These are phyloP conservation scores for honey bee (Apis mellifera) DNA, from an alignment of 1,140 invertebrate genomes.

Conservation along the genomic window DNA sequence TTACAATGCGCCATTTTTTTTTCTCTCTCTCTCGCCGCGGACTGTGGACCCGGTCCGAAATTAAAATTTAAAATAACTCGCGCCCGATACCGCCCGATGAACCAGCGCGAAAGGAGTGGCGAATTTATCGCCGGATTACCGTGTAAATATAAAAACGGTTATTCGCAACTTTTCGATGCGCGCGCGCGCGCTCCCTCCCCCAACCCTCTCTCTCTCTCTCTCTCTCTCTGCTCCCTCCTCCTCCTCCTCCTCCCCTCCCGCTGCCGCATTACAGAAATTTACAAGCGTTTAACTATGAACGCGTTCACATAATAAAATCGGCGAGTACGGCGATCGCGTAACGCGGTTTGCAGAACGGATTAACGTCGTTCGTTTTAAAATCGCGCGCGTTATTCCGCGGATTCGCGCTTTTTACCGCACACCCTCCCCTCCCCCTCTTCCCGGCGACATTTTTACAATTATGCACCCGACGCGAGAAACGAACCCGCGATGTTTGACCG, in stretches of 20 bases:
- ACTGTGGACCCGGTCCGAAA: not conserved
- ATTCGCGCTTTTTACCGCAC: not conserved
- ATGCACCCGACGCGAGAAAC: not conserved
- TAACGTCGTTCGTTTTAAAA: slow-evolving; percentile 32
- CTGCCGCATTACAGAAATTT: slow-evolving; percentile 37
- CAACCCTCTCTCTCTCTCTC: too few species aligned
- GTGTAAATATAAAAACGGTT: slow-evolving; percentile 51
- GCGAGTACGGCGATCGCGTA: not conserved
- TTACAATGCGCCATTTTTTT: slow-evolving; percentile 16
- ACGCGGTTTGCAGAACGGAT: slow-evolving; percentile 34
- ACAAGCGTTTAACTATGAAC: slow-evolving; percentile 41
- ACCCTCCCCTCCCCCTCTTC: fast-evolving
- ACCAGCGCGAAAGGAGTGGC: slow-evolving; percentile 19
- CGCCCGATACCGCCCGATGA: slow-evolving; percentile 3
- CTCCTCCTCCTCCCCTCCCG: not conserved
- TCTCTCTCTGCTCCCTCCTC: too few species aligned
- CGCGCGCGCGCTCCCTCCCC: not conserved
- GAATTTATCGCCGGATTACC: slow-evolving; percentile 46
- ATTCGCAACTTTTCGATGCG: slow-evolving; percentile 46
- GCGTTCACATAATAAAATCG: slow-evolving; percentile 47
- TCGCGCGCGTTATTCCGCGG: slow-evolving; percentile 2
- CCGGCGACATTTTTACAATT: not conserved
- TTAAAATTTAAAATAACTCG: slow-evolving; percentile 52
- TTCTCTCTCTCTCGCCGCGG: not conserved
- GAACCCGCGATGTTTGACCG: not conserved